Conservation (phyloP, 2,888 invertebrate genomes). For the Drosophila yooni region DNA sequence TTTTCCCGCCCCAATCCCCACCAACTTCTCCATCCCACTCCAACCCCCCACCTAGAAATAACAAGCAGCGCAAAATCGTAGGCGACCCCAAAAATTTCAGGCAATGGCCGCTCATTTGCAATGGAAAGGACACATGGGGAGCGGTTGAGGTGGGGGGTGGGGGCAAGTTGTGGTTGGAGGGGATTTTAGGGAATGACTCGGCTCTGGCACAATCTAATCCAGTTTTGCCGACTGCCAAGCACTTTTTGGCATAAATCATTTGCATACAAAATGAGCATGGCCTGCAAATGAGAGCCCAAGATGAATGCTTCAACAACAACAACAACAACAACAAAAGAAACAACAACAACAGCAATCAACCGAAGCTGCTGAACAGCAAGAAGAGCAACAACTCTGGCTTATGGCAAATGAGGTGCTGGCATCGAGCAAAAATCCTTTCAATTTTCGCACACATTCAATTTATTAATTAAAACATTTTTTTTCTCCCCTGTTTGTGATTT, state of each 20-base stretch:
- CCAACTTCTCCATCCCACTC: neutral
- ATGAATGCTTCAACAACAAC: slow-evolving; percentile 65
- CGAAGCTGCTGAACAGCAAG: slow-evolving; percentile 28
- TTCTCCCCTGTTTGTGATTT: slow-evolving; percentile 62
- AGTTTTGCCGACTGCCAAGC: slow-evolving; percentile 72
- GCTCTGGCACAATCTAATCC: slow-evolving; percentile 76
- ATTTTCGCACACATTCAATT: slow-evolving; percentile 84
- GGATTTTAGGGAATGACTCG: slow-evolving; percentile 61
- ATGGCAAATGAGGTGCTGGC: slow-evolving; percentile 42
- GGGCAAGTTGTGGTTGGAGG: slow-evolving; percentile 2
- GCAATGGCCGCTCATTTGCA: slow-evolving; percentile 68
- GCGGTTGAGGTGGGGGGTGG: neutral
- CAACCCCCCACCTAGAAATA: slow-evolving; percentile 3
- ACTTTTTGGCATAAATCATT: slow-evolving; percentile 83
- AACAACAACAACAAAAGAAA: slow-evolving; percentile 38
- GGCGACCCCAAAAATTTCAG: slow-evolving; percentile 65
- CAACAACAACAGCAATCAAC: slow-evolving; percentile 35
- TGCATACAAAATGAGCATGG: slow-evolving; percentile 83
- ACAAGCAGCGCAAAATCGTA: slow-evolving; percentile 37
- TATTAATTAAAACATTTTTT: slow-evolving; percentile 83
- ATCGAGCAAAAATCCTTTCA: slow-evolving; percentile 80
- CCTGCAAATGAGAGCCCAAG: slow-evolving; percentile 74
- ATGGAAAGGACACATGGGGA: slow-evolving; percentile 11
- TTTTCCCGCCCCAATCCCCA: slow-evolving; percentile 15
- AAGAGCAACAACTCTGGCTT: slow-evolving; percentile 43